Percentiles rank a stretch among this genome's conserved stretches.
Conservation (phyloP, 2,888 invertebrate species). For the Monochamus alternatus region DNA sequence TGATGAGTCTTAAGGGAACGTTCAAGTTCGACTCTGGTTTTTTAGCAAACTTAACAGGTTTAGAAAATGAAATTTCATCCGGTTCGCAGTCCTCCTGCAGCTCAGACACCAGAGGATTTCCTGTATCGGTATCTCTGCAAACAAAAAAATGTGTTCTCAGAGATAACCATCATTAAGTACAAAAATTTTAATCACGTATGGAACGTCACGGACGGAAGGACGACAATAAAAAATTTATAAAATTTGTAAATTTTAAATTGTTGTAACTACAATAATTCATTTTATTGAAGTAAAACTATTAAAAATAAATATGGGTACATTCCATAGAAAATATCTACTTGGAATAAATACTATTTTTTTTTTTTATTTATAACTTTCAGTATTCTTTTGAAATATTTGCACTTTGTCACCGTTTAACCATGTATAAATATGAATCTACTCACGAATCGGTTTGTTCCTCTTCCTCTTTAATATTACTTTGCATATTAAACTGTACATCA, state of each 20-base stretch:
- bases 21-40: constrained; percentile 60
- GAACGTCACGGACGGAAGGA: too few species aligned
- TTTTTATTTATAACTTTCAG: too few species aligned
- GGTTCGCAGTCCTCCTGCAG: constrained; percentile 89
- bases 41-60: constrained; percentile 64
- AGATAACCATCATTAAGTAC: constrained; percentile 11
- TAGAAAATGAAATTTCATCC: constrained; percentile 71
- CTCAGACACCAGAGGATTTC: constrained; percentile 87
- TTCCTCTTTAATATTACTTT: constrained; percentile 67
- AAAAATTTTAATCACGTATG: constrained; percentile 36
- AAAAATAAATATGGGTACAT: too few species aligned
- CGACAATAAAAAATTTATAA: too few species aligned
- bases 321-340: too few species aligned
- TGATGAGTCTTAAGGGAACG: constrained; percentile 45
- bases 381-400: too few species aligned
- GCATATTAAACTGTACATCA: constrained; percentile 72
- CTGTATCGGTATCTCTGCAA: constrained; percentile 79
- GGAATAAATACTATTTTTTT: too few species aligned
- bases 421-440: constrained; percentile 42
- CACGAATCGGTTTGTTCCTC: constrained; percentile 75
- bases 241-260: too few species aligned
- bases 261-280: too few species aligned
- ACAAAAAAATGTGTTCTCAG: constrained; percentile 17
- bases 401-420: too few species aligned
- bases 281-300: too few species aligned